Conservation (phyloP, 2,888 invertebrate genomes). For the Linhomoeus sp. region DNA sequence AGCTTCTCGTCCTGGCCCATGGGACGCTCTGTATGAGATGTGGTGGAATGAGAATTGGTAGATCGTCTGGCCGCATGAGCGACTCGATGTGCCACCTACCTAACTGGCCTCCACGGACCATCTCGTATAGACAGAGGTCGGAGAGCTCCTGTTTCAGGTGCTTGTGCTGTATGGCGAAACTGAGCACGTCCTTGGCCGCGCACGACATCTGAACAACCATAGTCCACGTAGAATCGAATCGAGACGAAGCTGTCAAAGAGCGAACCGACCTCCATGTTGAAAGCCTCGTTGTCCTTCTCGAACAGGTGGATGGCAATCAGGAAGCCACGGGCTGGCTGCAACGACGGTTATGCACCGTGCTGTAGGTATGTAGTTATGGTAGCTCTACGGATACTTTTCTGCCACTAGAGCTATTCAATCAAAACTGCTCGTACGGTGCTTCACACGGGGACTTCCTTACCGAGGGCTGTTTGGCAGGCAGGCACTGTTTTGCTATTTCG, state of each 20-base stretch:
- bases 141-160: background rate
- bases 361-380: too few relatives aligned
- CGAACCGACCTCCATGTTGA: slow-evolving; percentile 15
- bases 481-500: too few relatives aligned
- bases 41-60: too few relatives aligned
- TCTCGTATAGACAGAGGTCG: slow-evolving; percentile 2
- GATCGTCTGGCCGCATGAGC: too few relatives aligned
- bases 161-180: slow-evolving; percentile 1
- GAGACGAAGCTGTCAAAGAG: background rate
- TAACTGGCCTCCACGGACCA: slow-evolving; percentile 9
- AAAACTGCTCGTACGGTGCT: too few relatives aligned
- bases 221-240: background rate
- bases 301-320: slow-evolving; percentile 20
- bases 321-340: slow-evolving; percentile 14
- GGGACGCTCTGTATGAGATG: slow-evolving; percentile 9
- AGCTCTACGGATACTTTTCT: too few relatives aligned
- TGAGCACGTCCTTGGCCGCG: background rate
- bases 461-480: too few relatives aligned
- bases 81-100: background rate
- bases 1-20: slow-evolving; percentile 9
- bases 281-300: slow-evolving; percentile 20
- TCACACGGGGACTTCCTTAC: too few relatives aligned
- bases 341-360: too few relatives aligned
- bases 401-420: too few relatives aligned
- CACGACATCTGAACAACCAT: background rate